phyloP scores from a whole-genome alignment of 1,140 invertebrate species.

The Vanessa tameamea region DNA sequence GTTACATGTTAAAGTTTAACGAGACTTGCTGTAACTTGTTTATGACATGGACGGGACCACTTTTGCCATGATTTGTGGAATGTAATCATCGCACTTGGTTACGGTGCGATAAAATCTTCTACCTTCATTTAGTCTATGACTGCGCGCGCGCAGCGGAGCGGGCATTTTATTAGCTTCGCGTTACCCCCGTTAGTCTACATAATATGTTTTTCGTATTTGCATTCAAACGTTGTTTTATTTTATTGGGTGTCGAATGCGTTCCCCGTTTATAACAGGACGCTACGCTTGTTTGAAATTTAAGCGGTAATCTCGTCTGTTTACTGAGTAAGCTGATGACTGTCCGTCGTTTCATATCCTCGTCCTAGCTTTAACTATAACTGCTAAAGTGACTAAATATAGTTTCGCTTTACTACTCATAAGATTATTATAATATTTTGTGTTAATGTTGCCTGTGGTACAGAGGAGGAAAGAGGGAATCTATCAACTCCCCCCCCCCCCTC shows the following conservation, averaged over 20 bases:
- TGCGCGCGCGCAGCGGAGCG: slow-evolving; percentile 60
- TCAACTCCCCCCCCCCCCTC: too few relatives aligned
- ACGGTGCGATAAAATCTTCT: slow-evolving; percentile 40
- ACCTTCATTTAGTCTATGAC: slow-evolving; percentile 45
- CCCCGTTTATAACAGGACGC: not conserved
- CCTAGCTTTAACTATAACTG: too few relatives aligned
- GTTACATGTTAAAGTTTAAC: slow-evolving; percentile 7
- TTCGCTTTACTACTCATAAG: too few relatives aligned
- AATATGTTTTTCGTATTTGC: slow-evolving; percentile 25
- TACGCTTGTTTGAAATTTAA: not conserved
- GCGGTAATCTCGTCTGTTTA: not conserved
- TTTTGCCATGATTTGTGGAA: slow-evolving; percentile 43
- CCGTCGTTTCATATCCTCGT: too few relatives aligned
- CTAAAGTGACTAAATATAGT: too few relatives aligned
- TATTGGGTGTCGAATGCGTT: not conserved
- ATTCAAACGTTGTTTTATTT: slow-evolving; percentile 3
- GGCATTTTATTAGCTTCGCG: slow-evolving; percentile 59
- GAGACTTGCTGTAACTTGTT: slow-evolving; percentile 11
- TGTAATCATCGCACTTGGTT: slow-evolving; percentile 34
- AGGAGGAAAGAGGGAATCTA: too few relatives aligned
- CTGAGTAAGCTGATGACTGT: too few relatives aligned
- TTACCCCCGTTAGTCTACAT: slow-evolving; percentile 33
- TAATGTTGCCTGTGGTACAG: too few relatives aligned
- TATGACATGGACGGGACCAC: slow-evolving; percentile 23
- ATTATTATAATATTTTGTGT: too few relatives aligned